Base-by-base conservation (phyloP, 2,113 vertebrate genomes). In the Cairina moschata region DNA sequence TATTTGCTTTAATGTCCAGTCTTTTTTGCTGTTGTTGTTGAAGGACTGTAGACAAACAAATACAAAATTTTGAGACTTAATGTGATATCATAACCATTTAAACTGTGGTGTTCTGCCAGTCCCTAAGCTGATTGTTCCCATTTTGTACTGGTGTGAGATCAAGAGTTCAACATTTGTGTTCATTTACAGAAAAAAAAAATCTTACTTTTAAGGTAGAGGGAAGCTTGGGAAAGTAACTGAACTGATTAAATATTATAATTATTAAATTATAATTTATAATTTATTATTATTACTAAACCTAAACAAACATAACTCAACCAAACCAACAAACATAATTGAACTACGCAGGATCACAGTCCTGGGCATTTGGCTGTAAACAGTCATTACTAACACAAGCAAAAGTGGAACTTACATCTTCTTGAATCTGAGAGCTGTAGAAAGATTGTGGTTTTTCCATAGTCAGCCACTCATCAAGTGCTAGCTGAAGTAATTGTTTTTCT, bases 391-490 rank as follows among this genome's bases (percentile, higher is more conserved):
- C 6, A 46, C 50, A 63, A 16, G 31, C 50, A 68, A 52, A 83
- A 90, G 59, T 25, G 6, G 31, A 92, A 91, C 97, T 40, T 94
- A 97, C 69, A 62, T 98, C 95, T 86, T 96, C 98, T 90, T 98
- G 97, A 93, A 98, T 96, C 46, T 97, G 97, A 40, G 94, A 17
- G 29, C 93, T 97, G 88, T 97, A 98, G 69, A 94, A 97, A 74
- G 84, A 87, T 80, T 98, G 97, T 1, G 93, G 6, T 34, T 95
- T 83, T 88, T 84, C 54, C 29, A 94, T 87, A 44, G 77, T 34
- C 74, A 95, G 83, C 97, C 98, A 98, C 76, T 97, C 83, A 74
- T 95, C 95, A 90, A 97, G 71, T 16, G 97, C 97, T 89, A 96
- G 89, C 59, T 81, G 93, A 82, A 98, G 96, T 31, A 98, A 40